phyloP scores from a whole-genome alignment of 1,140 invertebrate genomes.

The Bathynomus jamesi region DNA sequence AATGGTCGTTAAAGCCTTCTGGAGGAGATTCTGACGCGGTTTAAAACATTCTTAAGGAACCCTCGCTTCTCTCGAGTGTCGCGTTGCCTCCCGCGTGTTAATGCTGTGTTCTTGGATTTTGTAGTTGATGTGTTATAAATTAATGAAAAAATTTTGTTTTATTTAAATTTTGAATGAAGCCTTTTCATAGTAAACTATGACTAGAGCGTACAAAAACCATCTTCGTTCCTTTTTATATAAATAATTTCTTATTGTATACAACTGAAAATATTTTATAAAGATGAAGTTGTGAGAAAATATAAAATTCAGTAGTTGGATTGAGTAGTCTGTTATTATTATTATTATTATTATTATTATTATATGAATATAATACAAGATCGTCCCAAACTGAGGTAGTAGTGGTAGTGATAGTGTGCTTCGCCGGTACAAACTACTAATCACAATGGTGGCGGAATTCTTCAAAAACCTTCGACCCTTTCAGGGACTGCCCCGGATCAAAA shows the following conservation, averaged over 20 bases:
- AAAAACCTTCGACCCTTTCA: background rate
- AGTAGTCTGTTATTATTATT: too few species aligned
- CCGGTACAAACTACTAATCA: background rate
- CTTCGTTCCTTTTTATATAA: too few species aligned
- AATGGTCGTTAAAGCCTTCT: background rate
- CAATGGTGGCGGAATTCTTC: background rate
- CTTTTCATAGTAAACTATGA: background rate
- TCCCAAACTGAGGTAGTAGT: background rate
- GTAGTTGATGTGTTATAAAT: background rate
- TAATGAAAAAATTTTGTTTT: background rate
- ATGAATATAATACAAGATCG: background rate
- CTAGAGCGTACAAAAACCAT: too few species aligned
- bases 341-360: background rate
- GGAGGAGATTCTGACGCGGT: background rate
- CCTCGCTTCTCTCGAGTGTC: too few species aligned
- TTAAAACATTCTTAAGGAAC: too few species aligned
- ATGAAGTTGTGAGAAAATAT: too few species aligned
- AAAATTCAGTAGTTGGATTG: too few species aligned
- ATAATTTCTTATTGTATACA: too few species aligned
- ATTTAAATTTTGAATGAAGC: background rate
- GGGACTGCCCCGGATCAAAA: constrained; percentile 18
- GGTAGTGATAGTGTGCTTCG: background rate
- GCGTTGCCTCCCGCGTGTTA: background rate
- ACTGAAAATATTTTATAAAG: too few species aligned
- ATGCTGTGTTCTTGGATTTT: background rate